Conservation (phyloP, 2,888 invertebrate genomes). For the Orgyia antiqua region DNA sequence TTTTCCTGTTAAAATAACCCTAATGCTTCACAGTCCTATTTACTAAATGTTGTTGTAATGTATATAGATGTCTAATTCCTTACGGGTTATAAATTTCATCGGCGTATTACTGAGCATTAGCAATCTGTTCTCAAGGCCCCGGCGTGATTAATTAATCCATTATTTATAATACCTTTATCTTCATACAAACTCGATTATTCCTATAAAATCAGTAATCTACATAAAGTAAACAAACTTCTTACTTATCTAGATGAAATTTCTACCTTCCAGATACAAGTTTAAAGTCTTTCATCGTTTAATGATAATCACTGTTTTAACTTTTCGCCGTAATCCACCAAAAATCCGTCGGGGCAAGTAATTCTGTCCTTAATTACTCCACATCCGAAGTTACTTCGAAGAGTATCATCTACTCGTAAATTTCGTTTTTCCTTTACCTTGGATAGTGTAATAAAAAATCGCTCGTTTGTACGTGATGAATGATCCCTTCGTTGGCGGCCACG, state of each 20-base stretch:
- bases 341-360: slow-evolving; percentile 36
- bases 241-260: slow-evolving; percentile 7
- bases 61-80: too few species aligned
- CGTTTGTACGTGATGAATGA: slow-evolving; percentile 68
- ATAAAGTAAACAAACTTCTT: slow-evolving; percentile 8
- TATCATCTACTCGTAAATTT: slow-evolving; percentile 41
- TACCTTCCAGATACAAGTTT: slow-evolving; percentile 7
- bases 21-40: too few species aligned
- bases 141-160: too few species aligned
- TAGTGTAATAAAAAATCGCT: slow-evolving; percentile 53
- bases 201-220: slow-evolving; percentile 1
- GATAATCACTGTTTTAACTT: slow-evolving; percentile 26
- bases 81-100: too few species aligned
- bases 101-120: too few species aligned
- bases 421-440: slow-evolving; percentile 35
- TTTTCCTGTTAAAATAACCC: too few species aligned
- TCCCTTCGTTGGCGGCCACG: slow-evolving; percentile 45
- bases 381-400: slow-evolving; percentile 28
- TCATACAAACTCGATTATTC: background rate
- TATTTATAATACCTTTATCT: too few species aligned
- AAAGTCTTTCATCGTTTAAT: slow-evolving; percentile 12
- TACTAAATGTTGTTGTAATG: too few species aligned
- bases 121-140: too few species aligned
- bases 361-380: slow-evolving; percentile 46
- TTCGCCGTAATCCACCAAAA: slow-evolving; percentile 32